Evolutionary conservation across 2,888 invertebrate species (phyloP), one percentile per base, ranked within the genome.

Genomic region (Nowickia ferox): DNA sequence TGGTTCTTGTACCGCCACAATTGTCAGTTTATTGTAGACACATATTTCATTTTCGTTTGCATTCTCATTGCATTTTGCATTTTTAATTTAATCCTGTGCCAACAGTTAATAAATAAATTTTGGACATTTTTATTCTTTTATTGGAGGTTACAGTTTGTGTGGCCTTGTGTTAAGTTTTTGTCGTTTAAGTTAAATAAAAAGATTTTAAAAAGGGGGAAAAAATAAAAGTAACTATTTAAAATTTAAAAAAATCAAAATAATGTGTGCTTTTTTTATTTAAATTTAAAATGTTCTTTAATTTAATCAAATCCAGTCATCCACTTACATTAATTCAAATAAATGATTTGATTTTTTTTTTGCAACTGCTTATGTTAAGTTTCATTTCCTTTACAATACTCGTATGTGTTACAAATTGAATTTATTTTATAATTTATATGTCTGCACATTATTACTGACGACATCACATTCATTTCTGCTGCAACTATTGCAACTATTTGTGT

Each of bases 21-120:
- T 53, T 78, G 59, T 53, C 69, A 61, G 42, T 59, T 61, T 69
- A 61, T 78, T 69, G 15, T 42, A 1, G 11, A 51, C 30, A 15
- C 51, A 51, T 30, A 55, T 65, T 77, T 40, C 19, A 59, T 59
- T 77, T 59, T 46, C 57, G 6, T 53, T 46, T 46, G 38, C 13
- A 42, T 51, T 55, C 51, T 51, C 10, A 51, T 9, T 19, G 30
- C 6, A 30, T 30, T 30, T 30, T 30, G 6, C 4, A n/a, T 1
- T 66, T 53, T 42, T 65, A n/a, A n/a, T n/a, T n/a, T n/a, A n/a
- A n/a, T n/a, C n/a, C 46, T 53, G 30, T 69, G 42, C 11, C 40
- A 17, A 9, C 22, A 51, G 42, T 30, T 69, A 78, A 78, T 78
- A 61, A 78, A 69, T 78, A 51, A 61, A 30, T 30, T 61, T 68